Evolutionary conservation across 2,888 invertebrate genomes (phyloP), one percentile per base, ranked within the genome.

Genomic region (Drosophila yooni): DNA sequence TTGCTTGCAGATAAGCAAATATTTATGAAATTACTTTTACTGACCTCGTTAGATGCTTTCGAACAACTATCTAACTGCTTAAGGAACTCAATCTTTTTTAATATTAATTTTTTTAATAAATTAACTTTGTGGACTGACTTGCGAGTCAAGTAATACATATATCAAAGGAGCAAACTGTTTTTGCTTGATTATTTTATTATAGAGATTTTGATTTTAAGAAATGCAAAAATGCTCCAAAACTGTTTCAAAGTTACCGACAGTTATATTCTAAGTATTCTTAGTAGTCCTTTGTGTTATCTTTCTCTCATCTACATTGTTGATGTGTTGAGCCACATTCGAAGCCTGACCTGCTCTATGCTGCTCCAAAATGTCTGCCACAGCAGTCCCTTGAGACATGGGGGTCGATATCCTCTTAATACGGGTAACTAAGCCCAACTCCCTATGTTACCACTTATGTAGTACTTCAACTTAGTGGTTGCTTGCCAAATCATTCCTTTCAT

Each of bases 351-450:
- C 57, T 53, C 40, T 15, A 27, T 34, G 51, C 31, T 48, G n/a
- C 38, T 38, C 43, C 15, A 31, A 46, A 33, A 21, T 27, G 63
- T 29, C 56, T 31, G 46, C 21, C 29, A 4, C 36, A 53, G 15
- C 57, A 36, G 25, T 10, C 36, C 31, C 46, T 40, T 54, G 13
- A 31, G 38, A 50, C 36, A 27, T n/a, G 4, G 67, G 34, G 66
- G 62, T 79, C 67, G 71, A 75, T 76, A 75, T 67, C 60, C 76
- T 61, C 10, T 61, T 48, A 58, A 78, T 58, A 58, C 25, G 33
- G 57, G 27, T 40, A n/a, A 15, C 33, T 38, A 13, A 29, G 27
- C 33, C 25, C 59, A 51, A 52, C 51, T 15, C 46, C 27, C 36
- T 54, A 3, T 36, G 21, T 6, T 58, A 36, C 36, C 40, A 60